These are phyloP conservation scores for Globia sparganii DNA, from an alignment of 2,888 invertebrate species.

Conservation along the genomic window DNA sequence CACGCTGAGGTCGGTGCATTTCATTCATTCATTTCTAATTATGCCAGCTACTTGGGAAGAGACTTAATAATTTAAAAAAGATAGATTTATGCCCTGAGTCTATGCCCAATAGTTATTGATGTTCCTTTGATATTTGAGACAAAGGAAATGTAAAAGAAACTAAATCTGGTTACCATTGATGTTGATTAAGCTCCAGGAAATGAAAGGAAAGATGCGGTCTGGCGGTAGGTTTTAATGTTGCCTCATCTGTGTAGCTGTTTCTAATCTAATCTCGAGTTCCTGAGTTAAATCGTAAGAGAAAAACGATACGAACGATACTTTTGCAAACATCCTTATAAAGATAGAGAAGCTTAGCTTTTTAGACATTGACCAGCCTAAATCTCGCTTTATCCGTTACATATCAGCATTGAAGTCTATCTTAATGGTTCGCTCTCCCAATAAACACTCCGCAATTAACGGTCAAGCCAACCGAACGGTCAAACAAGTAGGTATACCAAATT, in stretches of 20 bases:
- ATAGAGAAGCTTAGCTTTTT: too few relatives aligned
- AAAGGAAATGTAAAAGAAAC: constrained; percentile 56
- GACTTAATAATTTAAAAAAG: background rate
- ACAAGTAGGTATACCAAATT: too few relatives aligned
- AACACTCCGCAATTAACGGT: too few relatives aligned
- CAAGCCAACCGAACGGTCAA: too few relatives aligned
- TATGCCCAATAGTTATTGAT: constrained; percentile 23
- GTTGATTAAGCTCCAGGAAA: constrained; percentile 44
- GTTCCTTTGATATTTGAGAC: constrained; percentile 59
- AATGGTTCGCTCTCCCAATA: too few relatives aligned
- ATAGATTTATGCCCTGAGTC: background rate
- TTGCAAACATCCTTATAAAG: too few relatives aligned
- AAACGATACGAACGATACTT: too few relatives aligned
- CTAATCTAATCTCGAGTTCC: constrained; percentile 1
- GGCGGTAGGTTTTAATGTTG: constrained; percentile 41
- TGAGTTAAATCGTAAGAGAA: background rate
- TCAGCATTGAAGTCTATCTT: too few relatives aligned
- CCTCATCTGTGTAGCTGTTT: background rate
- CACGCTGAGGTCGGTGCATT: background rate
- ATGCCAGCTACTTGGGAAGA: background rate
- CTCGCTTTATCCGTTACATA: too few relatives aligned
- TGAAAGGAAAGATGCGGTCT: constrained; percentile 50
- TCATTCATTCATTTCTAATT: background rate
- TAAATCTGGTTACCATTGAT: constrained; percentile 43
- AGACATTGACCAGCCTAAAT: too few relatives aligned